Evolutionary conservation across 2,797 vertebrate genomes (phyloP).

Genomic region (Cynodonichthys magdalenae): DNA sequence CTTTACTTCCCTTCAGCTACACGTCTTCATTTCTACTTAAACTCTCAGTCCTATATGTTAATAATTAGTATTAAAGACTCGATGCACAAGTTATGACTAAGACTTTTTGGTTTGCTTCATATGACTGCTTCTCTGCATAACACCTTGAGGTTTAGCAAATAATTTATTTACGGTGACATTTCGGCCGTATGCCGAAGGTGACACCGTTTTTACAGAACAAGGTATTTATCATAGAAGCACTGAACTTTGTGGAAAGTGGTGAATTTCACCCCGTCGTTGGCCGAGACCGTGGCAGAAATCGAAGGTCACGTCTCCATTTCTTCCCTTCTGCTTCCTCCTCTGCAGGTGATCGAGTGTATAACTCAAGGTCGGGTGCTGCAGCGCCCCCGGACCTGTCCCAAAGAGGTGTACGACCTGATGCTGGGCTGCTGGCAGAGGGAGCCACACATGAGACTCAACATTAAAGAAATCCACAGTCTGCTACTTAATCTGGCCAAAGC

Average conservation of each 20-base stretch:
- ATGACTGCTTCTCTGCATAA: constrained; percentile 18
- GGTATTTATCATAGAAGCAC: constrained; percentile 30
- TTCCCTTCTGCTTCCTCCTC: constrained; percentile 13
- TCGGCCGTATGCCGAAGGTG: constrained; percentile 25
- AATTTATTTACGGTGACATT: constrained; percentile 52
- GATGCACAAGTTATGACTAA: background rate
- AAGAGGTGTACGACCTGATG: constrained; percentile 98
- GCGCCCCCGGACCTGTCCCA: constrained; percentile 94
- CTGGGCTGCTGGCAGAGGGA: constrained; percentile 98
- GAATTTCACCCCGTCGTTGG: constrained; percentile 2
- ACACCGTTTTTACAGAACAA: constrained; percentile 12
- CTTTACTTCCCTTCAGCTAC: constrained; percentile 1
- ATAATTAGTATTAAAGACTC: background rate
- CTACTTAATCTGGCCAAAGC: constrained; percentile 98
- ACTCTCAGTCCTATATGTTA: constrained; percentile 1
- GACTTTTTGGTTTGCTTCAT: constrained; percentile 2
- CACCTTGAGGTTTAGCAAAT: constrained; percentile 34
- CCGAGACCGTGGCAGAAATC: background rate
- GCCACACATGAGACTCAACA: constrained; percentile 97
- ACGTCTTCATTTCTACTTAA: constrained; percentile 10
- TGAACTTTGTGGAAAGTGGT: constrained; percentile 14
- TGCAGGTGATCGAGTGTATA: constrained; percentile 98
- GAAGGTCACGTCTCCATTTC: constrained; percentile 11
- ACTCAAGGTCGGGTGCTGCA: constrained; percentile 97
- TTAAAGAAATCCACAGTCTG: constrained; percentile 94